These are phyloP conservation scores for Acanthochromis polyacanthus DNA, from an alignment of 2,113 vertebrate genomes.

Conservation along the genomic window DNA sequence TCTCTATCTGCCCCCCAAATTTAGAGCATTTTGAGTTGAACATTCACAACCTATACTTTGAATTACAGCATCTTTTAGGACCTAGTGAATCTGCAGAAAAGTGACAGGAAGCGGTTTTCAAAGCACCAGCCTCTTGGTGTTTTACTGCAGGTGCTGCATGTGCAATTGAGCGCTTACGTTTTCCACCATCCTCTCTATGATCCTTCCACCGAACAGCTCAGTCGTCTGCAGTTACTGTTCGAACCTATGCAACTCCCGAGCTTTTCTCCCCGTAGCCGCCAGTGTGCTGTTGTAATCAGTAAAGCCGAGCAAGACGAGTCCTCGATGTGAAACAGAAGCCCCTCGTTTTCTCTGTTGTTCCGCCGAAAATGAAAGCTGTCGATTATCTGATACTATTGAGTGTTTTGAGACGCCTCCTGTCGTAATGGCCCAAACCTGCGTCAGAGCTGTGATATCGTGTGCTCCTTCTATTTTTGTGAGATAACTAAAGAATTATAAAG, in stretches of 20 bases:
- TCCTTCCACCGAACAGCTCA: constrained; percentile 57
- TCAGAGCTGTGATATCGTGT: constrained; percentile 75
- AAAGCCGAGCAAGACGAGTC: constrained; percentile 67
- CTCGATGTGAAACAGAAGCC: constrained; percentile 67
- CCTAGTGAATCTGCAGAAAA: neutral
- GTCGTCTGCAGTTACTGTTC: constrained; percentile 74
- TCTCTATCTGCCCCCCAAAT: neutral
- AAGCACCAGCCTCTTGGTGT: constrained; percentile 9
- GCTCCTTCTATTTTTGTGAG: constrained; percentile 86
- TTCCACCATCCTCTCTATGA: constrained; percentile 22
- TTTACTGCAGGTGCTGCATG: constrained; percentile 45
- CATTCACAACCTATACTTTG: neutral
- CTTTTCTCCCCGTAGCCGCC: constrained; percentile 69
- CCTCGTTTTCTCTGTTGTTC: constrained; percentile 66
- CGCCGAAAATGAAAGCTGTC: constrained; percentile 63
- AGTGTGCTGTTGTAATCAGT: constrained; percentile 65
- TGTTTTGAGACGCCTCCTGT: constrained; percentile 75
- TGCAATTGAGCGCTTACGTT: constrained; percentile 17
- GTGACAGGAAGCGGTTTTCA: constrained; percentile 19
- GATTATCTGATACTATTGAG: constrained; percentile 64
- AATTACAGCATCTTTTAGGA: constrained; percentile 1
- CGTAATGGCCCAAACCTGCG: constrained; percentile 71
- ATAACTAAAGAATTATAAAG: constrained; percentile 80
- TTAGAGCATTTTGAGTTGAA: constrained; percentile 25
- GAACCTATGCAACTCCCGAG: constrained; percentile 84